Evolutionary conservation across 2,113 vertebrate species (phyloP), one percentile per base, ranked within the genome.

Genomic region (Himantopus leucocephalus): DNA sequence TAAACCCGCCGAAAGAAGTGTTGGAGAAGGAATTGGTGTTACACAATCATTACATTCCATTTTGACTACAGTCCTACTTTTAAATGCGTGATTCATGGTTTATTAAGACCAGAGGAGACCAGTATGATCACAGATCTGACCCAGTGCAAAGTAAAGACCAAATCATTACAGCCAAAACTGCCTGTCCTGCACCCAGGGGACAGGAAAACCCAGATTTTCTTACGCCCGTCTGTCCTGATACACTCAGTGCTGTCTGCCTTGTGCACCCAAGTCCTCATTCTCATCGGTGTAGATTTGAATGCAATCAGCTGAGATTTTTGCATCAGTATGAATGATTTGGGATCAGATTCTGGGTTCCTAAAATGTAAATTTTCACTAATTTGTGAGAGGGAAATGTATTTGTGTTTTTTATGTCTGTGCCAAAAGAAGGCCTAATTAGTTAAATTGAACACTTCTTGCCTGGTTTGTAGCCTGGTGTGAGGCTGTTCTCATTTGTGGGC

Each of bases 41-140:
- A 84, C 86, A 88, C 88, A 94, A 96, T 73, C 39, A 6, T 50
- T 39, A 9, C 94, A 94, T 94, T 97, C 88, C 83, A 73, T 85
- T 95, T 97, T 78, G 83, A 92, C 91, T 95, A 45, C 76, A 83
- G 39, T 41, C 19, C 22, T 56, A 19, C 70, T 89, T 86, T 86
- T 58, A 53, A 63, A 94, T 3, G 64, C 0, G 0, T 94, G 85
- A 95, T 95, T 95, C 91, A 90, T 90, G 71, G 78, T 67, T 94
- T 95, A 86, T 91, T 92, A 77, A 97, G 88, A 86, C 76, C 86
- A 87, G 86, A 91, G 71, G 30, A 64, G 73, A 90, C 41, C 67
- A 48, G 21, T 37, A 39, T 50, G 21, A 74, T 90, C 70, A 58
- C 26, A 66, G 77, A 79, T 77, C 50, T 71, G 80, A 62, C 84